Percentiles rank a stretch among this genome's conserved stretches.
Conservation (phyloP, 2,888 invertebrate species). For the Hemithea aestivaria region DNA sequence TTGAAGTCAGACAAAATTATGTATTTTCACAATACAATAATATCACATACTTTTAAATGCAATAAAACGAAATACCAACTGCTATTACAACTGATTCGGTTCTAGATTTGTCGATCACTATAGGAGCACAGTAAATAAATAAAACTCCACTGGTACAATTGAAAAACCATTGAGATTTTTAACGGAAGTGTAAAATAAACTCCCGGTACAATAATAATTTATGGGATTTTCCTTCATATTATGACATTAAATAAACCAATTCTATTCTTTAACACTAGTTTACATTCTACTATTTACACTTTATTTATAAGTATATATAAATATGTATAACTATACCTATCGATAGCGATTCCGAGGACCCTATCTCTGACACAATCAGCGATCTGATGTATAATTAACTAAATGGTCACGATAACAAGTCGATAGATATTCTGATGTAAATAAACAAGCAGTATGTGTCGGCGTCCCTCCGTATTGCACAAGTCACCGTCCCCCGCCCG, state of each 20-base stretch:
- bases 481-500: conserved; percentile 54
- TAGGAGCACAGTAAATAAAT: conserved; percentile 69
- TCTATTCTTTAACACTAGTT: conserved; percentile 77
- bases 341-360: conserved; percentile 69
- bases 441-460: conserved; percentile 75
- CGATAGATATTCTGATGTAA: conserved; percentile 76
- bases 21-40: conserved; percentile 72
- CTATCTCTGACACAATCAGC: conserved; percentile 71
- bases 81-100: conserved; percentile 43
- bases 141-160: conserved; percentile 75
- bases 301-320: conserved; percentile 79
- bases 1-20: conserved; percentile 74
- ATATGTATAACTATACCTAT: conserved; percentile 76
- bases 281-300: conserved; percentile 77
- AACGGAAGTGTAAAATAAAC: conserved; percentile 72
- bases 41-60: conserved; percentile 79
- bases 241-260: conserved; percentile 78
- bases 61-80: conserved; percentile 65
- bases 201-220: conserved; percentile 78
- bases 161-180: conserved; percentile 79
- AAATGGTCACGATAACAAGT: conserved; percentile 78
- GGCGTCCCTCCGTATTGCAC: conserved; percentile 64
- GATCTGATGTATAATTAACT: conserved; percentile 77
- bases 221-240: conserved; percentile 74
- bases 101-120: conserved; percentile 47